Percentiles rank a stretch among this genome's conserved stretches.
Evolutionary conservation across 2,888 invertebrate genomes (phyloP).

Genomic region (Abscondita cerata): DNA sequence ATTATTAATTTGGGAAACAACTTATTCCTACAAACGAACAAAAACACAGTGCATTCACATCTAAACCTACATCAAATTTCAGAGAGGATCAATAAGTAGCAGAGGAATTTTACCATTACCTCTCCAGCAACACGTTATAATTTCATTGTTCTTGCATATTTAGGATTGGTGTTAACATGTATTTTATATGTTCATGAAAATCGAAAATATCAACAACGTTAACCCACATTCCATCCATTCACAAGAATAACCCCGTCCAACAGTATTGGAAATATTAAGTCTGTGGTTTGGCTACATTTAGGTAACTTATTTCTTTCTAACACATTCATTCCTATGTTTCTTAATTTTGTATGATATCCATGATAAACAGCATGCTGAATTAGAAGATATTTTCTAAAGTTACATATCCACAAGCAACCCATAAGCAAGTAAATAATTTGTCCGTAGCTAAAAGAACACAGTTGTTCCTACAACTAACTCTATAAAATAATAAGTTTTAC

Average conservation of each 20-base stretch:
- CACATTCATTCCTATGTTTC: constrained; percentile 74
- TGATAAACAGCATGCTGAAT: constrained; percentile 81
- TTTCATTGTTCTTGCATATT: constrained; percentile 47
- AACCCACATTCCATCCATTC: constrained; percentile 66
- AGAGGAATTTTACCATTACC: too few species aligned
- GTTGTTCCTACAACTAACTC: too few species aligned
- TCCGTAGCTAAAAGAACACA: too few species aligned
- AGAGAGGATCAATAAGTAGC: too few species aligned
- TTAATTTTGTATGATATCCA: constrained; percentile 80
- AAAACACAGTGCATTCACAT: too few species aligned
- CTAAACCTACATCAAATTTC: too few species aligned
- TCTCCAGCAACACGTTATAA: constrained; percentile 53
- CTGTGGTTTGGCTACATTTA: constrained; percentile 63
- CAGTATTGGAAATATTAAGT: constrained; percentile 63
- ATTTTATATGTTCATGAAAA: constrained; percentile 66
- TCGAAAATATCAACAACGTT: constrained; percentile 58
- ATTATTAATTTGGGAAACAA: too few species aligned
- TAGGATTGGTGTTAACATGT: constrained; percentile 58
- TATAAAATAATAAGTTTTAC: constrained; percentile 10
- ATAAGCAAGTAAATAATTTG: constrained; percentile 61
- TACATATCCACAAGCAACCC: constrained; percentile 66
- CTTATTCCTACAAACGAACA: too few species aligned
- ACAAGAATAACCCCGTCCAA: constrained; percentile 62
- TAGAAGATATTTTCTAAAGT: constrained; percentile 37
- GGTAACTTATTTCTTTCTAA: constrained; percentile 67